These are phyloP conservation scores for Homarus americanus DNA, from an alignment of 1,140 invertebrate genomes.

Conservation along the genomic window DNA sequence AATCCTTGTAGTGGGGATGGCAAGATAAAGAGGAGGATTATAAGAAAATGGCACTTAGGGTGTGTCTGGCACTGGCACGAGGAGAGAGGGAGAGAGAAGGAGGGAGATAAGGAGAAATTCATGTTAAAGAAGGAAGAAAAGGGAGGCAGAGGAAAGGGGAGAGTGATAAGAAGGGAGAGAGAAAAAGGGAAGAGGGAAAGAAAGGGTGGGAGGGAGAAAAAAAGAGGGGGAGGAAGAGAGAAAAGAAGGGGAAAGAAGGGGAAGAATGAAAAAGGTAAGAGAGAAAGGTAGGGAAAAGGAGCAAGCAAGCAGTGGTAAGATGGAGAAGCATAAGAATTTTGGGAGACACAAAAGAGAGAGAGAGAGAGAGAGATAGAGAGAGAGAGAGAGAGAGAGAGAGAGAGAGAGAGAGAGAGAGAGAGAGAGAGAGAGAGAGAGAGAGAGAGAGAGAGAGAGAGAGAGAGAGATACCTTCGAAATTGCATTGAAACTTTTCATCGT, in stretches of 20 bases:
- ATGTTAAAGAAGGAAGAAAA: not conserved
- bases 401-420: not conserved
- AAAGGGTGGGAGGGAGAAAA: not conserved
- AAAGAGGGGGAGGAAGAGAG: not conserved
- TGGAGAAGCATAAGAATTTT: too few relatives aligned
- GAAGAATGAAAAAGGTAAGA: too few relatives aligned
- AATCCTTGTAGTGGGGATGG: not conserved
- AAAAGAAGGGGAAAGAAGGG: too few relatives aligned
- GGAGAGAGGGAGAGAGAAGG: not conserved
- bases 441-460: too few relatives aligned
- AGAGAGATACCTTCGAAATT: not conserved
- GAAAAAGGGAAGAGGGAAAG: not conserved
- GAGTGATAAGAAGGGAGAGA: not conserved
- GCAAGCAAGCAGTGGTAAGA: too few relatives aligned
- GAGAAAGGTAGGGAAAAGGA: not conserved
- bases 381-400: not conserved
- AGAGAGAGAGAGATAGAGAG: too few relatives aligned
- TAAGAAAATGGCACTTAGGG: not conserved
- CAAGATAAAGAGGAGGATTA: not conserved
- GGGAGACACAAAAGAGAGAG: too few relatives aligned
- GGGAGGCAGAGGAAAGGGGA: not conserved
- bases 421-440: not conserved
- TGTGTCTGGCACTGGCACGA: not conserved
- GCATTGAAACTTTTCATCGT: too few relatives aligned
- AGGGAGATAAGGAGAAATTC: too few relatives aligned